Base-by-base conservation (phyloP, 2,113 vertebrate genomes). In the Ibidorhyncha struthersii region DNA sequence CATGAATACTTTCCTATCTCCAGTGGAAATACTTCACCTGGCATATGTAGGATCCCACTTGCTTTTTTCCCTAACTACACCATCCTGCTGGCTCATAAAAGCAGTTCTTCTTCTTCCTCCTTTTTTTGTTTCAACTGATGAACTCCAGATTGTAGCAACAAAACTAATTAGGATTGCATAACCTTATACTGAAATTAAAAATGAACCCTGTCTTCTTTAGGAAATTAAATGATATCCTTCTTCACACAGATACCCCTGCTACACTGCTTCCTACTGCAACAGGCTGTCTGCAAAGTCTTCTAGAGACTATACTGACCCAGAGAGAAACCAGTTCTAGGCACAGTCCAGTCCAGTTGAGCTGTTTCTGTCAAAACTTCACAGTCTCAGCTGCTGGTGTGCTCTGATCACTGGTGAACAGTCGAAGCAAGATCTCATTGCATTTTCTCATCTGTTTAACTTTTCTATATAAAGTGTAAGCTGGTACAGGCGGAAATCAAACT, bases 111-210 rank as follows among this genome's bases (percentile, higher is more conserved):
- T 65, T 91, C 55, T 73, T 89, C 63, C 45, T 78, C 41, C 29
- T 9, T 90, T 45, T 45, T 91, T 80, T 93, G 43, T 82, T 96
- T 90, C 88, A 92, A 59, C 41, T 70, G 85, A 88, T 82, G 55
- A 97, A 95, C 58, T 86, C 62, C 50, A 70, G 62, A 92, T 36
- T 59, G 79, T n/a, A 83, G 36, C 29, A 83, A 45, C 45, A 86
- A 81, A 88, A 18, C 50, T 73, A 53, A 80, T 92, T 73, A 45
- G 38, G 27, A 59, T 70, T 88, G 58, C n/a, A 58, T 66, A 86
- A 86, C 18, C 16, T 88, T 77, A 70, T 20, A 81, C 12, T 58
- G 22, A 95, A 96, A 94, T 90, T 34, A 66, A 90, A 92, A 93
- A 53, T 6, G 5, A 83, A 62, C 7, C 7, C 20, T 89, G 81